Percentiles rank a stretch among this genome's conserved stretches.
Conservation (phyloP, 1,140 invertebrate species). For the Cydia amplana region DNA sequence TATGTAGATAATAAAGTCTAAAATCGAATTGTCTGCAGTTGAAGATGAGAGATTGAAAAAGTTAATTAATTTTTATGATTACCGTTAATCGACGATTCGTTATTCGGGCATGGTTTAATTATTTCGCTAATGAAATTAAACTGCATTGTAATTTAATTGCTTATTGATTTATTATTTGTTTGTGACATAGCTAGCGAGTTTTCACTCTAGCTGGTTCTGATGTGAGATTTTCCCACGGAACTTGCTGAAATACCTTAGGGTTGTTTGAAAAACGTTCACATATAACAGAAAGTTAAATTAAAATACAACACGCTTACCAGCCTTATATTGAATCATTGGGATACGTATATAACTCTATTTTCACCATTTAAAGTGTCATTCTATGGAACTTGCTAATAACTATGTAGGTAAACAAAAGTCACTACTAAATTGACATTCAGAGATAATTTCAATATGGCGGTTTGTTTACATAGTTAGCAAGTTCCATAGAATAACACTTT, state of each 20-base stretch:
- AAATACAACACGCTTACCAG: too few relatives aligned
- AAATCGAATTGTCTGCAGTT: not conserved
- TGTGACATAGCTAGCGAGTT: conserved; percentile 2
- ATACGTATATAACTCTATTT: too few relatives aligned
- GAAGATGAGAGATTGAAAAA: conserved; percentile 12
- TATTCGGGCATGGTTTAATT: conserved; percentile 23
- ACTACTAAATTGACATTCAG: too few relatives aligned
- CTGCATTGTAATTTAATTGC: conserved; percentile 21
- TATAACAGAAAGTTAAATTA: too few relatives aligned
- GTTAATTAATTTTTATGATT: conserved; percentile 27
- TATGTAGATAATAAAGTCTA: not conserved
- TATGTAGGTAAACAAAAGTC: too few relatives aligned
- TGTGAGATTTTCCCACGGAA: not conserved
- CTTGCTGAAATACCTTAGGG: not conserved
- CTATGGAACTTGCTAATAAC: too few relatives aligned
- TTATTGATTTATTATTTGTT: conserved; percentile 14
- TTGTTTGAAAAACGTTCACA: too few relatives aligned
- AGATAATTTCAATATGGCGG: too few relatives aligned
- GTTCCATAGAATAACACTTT: too few relatives aligned
- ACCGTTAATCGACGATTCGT: conserved; percentile 21
- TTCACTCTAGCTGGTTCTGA: not conserved
- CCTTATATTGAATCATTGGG: too few relatives aligned
- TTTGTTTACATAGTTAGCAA: too few relatives aligned
- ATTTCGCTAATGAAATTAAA: conserved; percentile 29
- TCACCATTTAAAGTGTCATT: too few relatives aligned